Evolutionary conservation across 2,113 vertebrate genomes (phyloP).

Genomic region (Cyprinodon tularosa): DNA sequence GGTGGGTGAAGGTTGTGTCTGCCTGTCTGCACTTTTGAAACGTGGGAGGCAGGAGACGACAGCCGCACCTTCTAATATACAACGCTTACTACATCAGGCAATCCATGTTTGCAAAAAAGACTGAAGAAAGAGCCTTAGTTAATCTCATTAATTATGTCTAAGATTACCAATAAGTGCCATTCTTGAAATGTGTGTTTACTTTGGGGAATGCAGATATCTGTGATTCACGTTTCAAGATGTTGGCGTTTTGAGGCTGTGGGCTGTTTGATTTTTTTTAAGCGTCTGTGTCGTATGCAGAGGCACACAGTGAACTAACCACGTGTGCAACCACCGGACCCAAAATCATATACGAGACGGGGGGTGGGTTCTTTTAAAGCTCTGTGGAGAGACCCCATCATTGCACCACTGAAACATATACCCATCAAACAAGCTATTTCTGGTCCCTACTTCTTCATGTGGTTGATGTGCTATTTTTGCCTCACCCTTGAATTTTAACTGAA

Average conservation of each 20-base stretch:
- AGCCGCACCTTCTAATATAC: slow-evolving; percentile 53
- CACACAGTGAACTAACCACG: slow-evolving; percentile 62
- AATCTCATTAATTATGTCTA: slow-evolving; percentile 44
- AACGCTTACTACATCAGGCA: slow-evolving; percentile 53
- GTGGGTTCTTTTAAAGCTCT: slow-evolving; percentile 53
- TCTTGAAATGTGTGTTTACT: slow-evolving; percentile 33
- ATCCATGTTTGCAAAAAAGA: slow-evolving; percentile 46
- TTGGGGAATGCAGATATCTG: slow-evolving; percentile 34
- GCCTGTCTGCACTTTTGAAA: slow-evolving; percentile 49
- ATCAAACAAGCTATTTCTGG: slow-evolving; percentile 76
- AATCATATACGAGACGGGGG: slow-evolving; percentile 64
- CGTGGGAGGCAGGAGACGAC: slow-evolving; percentile 49
- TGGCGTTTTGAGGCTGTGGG: slow-evolving; percentile 38
- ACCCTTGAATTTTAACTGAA: slow-evolving; percentile 66
- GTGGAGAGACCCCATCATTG: slow-evolving; percentile 74
- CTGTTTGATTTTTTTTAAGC: slow-evolving; percentile 46
- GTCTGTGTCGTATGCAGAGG: slow-evolving; percentile 52
- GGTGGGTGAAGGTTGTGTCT: slow-evolving; percentile 60
- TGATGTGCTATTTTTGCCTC: slow-evolving; percentile 74
- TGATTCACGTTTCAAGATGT: slow-evolving; percentile 41
- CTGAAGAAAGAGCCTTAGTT: slow-evolving; percentile 30
- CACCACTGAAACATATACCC: slow-evolving; percentile 70
- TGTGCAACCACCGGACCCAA: slow-evolving; percentile 63
- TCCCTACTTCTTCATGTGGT: slow-evolving; percentile 75
- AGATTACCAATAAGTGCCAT: slow-evolving; percentile 46